Evolutionary conservation across 30 jellyfish, hydroid and myxozoan species (phyloP), one percentile per base, ranked within the genome.

Genomic region (Cassiopea andromeda): DNA sequence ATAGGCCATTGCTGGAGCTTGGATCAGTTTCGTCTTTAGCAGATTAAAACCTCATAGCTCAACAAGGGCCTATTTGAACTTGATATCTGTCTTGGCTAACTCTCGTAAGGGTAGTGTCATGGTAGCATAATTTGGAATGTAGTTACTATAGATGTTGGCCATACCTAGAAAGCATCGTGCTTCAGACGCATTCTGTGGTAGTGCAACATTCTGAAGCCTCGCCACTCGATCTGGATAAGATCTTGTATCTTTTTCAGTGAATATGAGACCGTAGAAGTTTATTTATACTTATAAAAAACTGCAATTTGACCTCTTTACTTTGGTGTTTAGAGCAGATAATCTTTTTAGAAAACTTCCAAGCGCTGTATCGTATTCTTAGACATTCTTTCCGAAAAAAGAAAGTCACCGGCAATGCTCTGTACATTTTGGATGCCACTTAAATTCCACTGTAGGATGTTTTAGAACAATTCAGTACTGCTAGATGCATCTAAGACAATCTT

Each of bases 131-230:
- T 60, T 48, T 19, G 88, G 80, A 47, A 78, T 78, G 77, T 78
- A 78, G 60, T 78, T 46, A 47, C 88, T 78, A 47, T 7, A 75
- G 7, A 72, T 78, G 59, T 78, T 78, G 47, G 88, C 77, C 88
- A 78, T 78, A 7, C 47, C 88, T 57, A 78, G 59, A 38, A 78
- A 78, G 77, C 88, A 46, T 17, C 88, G 78, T 78, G 49, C 88
- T 78, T 78, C 77, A 7, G 80, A 54, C 12, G 54, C 77, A 46
- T 78, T 78, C 88, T 78, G 76, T 38, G 88, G 88, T 6, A 78
- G 88, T 46, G 88, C 88, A 48, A 46, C 4, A n/a, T 78, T 78
- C 44, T 47, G 77, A 48, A 78, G 48, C 76, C 54, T 78, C 49
- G 77, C 12, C 3, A 75, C 78, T 54, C 88, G 19, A 1, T 78